A percentile compares a stretch with the other conserved stretches of the same genome.
These are phyloP conservation scores for Onychomys leucogaster DNA, from an alignment of 2,797 vertebrate species.

Conservation along the genomic window DNA sequence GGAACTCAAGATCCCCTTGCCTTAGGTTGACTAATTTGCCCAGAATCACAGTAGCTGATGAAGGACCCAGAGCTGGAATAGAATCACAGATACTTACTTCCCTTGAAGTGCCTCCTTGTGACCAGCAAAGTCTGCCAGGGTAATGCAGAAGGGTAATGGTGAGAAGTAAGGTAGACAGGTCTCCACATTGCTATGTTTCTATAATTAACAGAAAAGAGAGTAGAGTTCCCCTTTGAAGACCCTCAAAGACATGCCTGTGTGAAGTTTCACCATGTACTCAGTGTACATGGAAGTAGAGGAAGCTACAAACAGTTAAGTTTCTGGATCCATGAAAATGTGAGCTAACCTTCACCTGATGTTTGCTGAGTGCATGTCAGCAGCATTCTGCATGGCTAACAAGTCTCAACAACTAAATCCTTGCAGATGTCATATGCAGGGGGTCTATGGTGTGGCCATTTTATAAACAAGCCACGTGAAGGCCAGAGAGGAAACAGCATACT, in stretches of 20 bases:
- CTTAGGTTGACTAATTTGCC: not conserved
- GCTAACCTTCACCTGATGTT: not conserved
- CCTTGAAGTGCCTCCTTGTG: not conserved
- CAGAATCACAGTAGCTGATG: not conserved
- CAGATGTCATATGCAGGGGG: too few species aligned
- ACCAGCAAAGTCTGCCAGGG: not conserved
- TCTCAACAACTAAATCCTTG: not conserved
- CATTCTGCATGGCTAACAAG: fast-evolving
- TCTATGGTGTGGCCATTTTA: not conserved
- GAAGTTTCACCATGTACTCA: not conserved
- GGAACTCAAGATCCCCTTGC: not conserved
- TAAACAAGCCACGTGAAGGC: not conserved
- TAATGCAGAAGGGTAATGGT: not conserved
- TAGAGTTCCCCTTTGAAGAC: not conserved
- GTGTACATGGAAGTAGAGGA: not conserved
- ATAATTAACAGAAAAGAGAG: not conserved
- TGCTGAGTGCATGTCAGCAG: not conserved
- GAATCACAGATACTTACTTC: not conserved
- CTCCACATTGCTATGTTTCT: not conserved
- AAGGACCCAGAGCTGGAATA: not conserved
- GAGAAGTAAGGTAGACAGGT: too few species aligned
- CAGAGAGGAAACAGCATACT: not conserved
- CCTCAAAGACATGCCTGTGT: not conserved
- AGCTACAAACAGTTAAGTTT: not conserved
- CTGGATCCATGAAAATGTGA: too few species aligned